These are phyloP conservation scores for Actinia equina DNA, from an alignment of 64 coral and sea anemone species.

Conservation along the genomic window DNA sequence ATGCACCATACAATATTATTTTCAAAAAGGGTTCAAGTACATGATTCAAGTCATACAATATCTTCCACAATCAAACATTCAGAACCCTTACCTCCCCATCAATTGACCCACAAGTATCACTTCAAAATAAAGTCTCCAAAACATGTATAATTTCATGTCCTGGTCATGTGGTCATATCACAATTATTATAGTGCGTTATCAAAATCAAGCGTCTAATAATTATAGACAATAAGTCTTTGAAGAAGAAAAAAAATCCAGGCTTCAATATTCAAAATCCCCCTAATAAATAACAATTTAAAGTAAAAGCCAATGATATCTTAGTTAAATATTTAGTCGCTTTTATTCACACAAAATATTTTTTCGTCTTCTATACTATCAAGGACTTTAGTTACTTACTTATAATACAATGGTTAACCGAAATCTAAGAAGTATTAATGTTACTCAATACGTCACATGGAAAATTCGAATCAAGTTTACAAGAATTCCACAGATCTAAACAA, in stretches of 20 bases:
- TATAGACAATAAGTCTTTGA: neutral
- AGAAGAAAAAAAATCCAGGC: neutral
- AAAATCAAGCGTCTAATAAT: neutral
- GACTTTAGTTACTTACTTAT: neutral
- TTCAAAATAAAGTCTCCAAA: too few relatives aligned
- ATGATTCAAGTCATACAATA: too few relatives aligned
- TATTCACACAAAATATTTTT: constrained; percentile 41
- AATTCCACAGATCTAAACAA: neutral
- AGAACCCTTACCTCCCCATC: too few relatives aligned
- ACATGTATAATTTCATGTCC: neutral
- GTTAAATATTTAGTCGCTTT: constrained; percentile 16
- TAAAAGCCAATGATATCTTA: too few relatives aligned
- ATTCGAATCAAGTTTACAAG: neutral
- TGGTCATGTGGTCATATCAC: neutral
- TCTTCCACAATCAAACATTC: too few relatives aligned
- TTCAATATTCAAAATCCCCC: neutral
- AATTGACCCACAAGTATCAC: too few relatives aligned
- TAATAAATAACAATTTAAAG: neutral
- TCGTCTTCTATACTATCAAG: neutral
- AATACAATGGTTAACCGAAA: neutral
- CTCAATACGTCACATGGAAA: neutral
- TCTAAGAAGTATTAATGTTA: neutral
- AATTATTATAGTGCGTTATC: neutral
- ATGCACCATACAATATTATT: too few relatives aligned
- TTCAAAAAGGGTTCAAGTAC: too few relatives aligned